These are phyloP conservation scores for Cephus runcator DNA, from an alignment of 2,888 invertebrate species.

Conservation along the genomic window DNA sequence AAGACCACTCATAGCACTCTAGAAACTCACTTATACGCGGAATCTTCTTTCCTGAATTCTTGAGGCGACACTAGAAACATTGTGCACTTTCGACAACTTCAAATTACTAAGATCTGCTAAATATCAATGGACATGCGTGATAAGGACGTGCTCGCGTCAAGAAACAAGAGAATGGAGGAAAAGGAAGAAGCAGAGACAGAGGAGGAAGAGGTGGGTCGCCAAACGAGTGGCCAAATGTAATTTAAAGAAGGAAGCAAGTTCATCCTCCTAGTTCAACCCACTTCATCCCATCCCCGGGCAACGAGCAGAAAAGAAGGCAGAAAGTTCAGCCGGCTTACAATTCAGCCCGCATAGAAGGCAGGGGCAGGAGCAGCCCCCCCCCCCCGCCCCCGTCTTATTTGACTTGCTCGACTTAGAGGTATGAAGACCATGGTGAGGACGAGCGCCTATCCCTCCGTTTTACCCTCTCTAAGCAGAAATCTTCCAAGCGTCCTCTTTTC, in stretches of 20 bases:
- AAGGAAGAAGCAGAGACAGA: constrained; percentile 6
- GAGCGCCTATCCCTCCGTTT: no score
- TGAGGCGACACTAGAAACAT: no score
- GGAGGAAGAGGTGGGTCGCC: constrained; percentile 33
- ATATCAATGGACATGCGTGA: no score
- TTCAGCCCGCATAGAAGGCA: constrained; percentile 53
- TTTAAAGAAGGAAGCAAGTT: constrained; percentile 59
- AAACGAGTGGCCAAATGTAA: constrained; percentile 62
- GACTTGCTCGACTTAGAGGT: constrained; percentile 37
- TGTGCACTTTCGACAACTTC: no score
- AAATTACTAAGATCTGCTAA: no score
- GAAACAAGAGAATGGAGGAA: background rate
- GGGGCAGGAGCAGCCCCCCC: constrained; percentile 3
- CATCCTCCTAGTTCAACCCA: constrained; percentile 35
- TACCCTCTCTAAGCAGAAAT: no score
- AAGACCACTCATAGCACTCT: background rate
- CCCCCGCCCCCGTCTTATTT: constrained; percentile 31
- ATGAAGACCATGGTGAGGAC: background rate
- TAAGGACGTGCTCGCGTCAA: background rate
- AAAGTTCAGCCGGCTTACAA: constrained; percentile 57
- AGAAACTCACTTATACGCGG: no score
- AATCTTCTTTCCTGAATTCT: no score
- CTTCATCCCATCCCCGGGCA: constrained; percentile 36
- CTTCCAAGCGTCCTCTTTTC: no score
- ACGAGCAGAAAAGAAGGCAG: constrained; percentile 52